Conservation (phyloP, 2,888 invertebrate species). For the Lypha dubia region DNA sequence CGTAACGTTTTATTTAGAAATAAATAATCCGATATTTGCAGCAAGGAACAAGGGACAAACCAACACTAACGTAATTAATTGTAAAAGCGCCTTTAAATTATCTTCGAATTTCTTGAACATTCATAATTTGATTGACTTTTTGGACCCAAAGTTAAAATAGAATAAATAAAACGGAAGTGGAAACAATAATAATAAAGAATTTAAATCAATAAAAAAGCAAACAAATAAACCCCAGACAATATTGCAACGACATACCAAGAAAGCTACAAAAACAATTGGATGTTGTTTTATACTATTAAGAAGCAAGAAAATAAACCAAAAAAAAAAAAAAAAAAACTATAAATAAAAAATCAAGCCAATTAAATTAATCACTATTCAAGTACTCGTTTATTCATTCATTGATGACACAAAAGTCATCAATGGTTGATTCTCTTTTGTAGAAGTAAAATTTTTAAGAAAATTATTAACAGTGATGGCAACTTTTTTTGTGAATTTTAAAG, state of each 20-base stretch:
- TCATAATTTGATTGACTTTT: constrained; percentile 66
- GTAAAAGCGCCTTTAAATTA: background rate
- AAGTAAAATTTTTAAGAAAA: constrained; percentile 27
- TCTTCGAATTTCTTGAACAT: background rate
- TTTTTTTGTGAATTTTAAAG: background rate
- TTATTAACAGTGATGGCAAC: constrained; percentile 4
- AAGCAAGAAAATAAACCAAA: too few species aligned
- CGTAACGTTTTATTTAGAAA: too few species aligned
- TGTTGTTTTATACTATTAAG: constrained; percentile 5
- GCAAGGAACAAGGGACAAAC: too few species aligned
- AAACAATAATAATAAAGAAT: constrained; percentile 56
- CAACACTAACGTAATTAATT: background rate
- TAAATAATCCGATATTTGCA: too few species aligned
- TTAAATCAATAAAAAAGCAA: constrained; percentile 54
- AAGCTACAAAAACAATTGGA: constrained; percentile 27
- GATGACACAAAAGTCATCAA: constrained; percentile 56
- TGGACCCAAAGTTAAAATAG: constrained; percentile 56
- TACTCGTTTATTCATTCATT: constrained; percentile 52
- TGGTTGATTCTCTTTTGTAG: constrained; percentile 32
- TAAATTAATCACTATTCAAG: constrained; percentile 65
- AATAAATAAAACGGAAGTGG: constrained; percentile 51
- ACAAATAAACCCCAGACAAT: constrained; percentile 42
- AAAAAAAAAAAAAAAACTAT: background rate
- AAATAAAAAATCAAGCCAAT: constrained; percentile 62
- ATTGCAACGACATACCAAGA: constrained; percentile 38